These are phyloP conservation scores for Staurois parvus DNA, from an alignment of 2,797 vertebrate species.

Conservation along the genomic window DNA sequence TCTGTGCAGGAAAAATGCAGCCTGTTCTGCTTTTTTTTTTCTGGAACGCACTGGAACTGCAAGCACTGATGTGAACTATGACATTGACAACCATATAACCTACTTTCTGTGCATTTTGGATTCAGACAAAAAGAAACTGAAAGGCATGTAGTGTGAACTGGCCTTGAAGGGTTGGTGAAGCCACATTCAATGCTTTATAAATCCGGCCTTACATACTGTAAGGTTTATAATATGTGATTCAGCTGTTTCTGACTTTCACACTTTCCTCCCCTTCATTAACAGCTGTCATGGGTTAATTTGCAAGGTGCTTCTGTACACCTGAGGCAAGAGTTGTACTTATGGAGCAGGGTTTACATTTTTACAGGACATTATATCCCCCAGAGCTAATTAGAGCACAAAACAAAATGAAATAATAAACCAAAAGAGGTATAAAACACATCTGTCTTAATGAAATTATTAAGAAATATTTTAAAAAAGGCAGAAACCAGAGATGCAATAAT, in stretches of 20 bases:
- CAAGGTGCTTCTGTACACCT: constrained; percentile 23
- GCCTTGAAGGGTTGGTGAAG: too few relatives aligned
- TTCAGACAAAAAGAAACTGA: too few relatives aligned
- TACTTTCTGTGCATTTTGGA: too few relatives aligned
- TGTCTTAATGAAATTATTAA: constrained; percentile 3
- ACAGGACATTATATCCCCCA: constrained; percentile 16
- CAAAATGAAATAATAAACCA: constrained; percentile 11
- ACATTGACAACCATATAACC: too few relatives aligned
- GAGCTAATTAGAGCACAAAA: not conserved
- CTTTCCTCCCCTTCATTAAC: constrained; percentile 20
- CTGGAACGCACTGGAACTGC: too few relatives aligned
- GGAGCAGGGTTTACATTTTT: constrained; percentile 6
- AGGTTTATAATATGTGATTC: not conserved
- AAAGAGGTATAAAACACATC: not conserved
- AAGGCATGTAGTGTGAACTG: too few relatives aligned
- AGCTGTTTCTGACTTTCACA: constrained; percentile 1
- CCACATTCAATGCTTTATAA: too few relatives aligned
- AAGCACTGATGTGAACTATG: too few relatives aligned
- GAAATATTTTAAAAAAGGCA: not conserved
- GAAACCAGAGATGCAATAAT: constrained; percentile 12
- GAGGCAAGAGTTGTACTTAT: constrained; percentile 24
- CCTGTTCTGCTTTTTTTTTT: too few relatives aligned
- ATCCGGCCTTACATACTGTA: not conserved
- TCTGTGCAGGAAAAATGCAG: too few relatives aligned
- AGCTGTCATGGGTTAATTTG: constrained; percentile 26